Evolutionary conservation across 2,888 invertebrate species (phyloP), one percentile per base, ranked within the genome.

Genomic region (Rhorus exstirpatorius): DNA sequence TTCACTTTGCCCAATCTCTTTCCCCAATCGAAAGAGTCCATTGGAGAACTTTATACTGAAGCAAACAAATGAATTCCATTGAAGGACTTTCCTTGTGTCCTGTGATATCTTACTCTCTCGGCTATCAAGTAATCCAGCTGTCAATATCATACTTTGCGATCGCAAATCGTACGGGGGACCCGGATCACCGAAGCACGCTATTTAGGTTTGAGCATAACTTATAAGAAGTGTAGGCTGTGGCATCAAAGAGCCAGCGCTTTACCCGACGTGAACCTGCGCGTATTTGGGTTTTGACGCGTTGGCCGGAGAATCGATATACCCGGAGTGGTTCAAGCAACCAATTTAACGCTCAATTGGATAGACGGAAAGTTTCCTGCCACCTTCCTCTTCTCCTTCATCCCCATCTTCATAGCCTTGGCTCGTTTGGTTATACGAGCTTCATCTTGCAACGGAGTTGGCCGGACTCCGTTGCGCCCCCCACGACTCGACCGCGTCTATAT

Each of bases 401-500:
- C 60, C 1, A 60, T 17, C 38, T 60, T 60, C 2, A 68, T 81
- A 68, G 83, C 76, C 83, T 81, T 31, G 74, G 78, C 81, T 77
- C 76, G 79, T 70, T 31, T 77, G 81, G 74, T 77, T n/a, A n/a
- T 31, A 79, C 84, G 84, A 85, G 79, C 74, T 76, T 84, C 75
- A 12, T 61, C 80, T 75, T 87, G 87, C 90, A 89, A 85, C 86
- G 83, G 86, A 87, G 83, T 86, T 71, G 86, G 85, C 84, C 85
- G 71, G 68, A 75, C 84, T 79, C 83, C 83, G 87, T 84, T 87
- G 87, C 90, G 88, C 90, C 90, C 90, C 90, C 90, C 31, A 90
- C 90, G 89, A 89, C 86, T 63, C 63, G 2, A 72, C 88, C 87
- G 87, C 89, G 86, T 89, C 84, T 81, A 86, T 14, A 55, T 88